Evolutionary conservation across 2,113 vertebrate species (phyloP).

Genomic region (Sturnus vulgaris): DNA sequence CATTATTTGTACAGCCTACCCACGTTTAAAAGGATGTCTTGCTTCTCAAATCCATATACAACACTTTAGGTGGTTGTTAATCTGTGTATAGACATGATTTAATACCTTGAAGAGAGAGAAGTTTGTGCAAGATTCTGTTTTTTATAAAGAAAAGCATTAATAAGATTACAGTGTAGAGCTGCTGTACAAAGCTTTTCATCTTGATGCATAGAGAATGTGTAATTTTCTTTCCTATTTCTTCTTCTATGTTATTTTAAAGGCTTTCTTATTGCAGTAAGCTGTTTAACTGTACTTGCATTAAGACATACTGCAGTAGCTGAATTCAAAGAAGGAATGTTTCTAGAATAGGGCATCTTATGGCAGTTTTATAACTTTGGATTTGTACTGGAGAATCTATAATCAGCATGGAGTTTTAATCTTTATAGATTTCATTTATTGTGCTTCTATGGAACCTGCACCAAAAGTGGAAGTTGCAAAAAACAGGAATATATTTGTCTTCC

Average conservation of each 20-base stretch:
- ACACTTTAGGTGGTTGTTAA: background rate
- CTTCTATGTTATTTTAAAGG: background rate
- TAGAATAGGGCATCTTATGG: background rate
- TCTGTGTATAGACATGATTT: background rate
- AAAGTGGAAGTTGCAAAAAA: background rate
- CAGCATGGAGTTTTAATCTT: background rate
- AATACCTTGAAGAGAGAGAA: background rate
- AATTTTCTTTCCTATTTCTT: background rate
- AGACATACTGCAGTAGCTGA: background rate
- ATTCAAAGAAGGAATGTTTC: background rate
- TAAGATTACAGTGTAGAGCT: background rate
- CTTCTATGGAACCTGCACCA: background rate
- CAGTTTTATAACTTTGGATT: background rate
- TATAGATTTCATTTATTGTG: background rate
- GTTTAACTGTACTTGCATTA: background rate
- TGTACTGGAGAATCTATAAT: background rate
- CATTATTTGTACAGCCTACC: background rate
- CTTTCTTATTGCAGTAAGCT: background rate
- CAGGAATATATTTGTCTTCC: background rate
- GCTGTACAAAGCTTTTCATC: background rate
- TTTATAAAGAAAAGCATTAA: background rate
- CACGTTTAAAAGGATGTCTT: background rate
- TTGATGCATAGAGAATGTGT: background rate
- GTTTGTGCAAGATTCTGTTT: background rate
- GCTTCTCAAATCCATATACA: background rate